phyloP scores from a whole-genome alignment of 2,797 vertebrate species.

The Spinus olivaceus region DNA sequence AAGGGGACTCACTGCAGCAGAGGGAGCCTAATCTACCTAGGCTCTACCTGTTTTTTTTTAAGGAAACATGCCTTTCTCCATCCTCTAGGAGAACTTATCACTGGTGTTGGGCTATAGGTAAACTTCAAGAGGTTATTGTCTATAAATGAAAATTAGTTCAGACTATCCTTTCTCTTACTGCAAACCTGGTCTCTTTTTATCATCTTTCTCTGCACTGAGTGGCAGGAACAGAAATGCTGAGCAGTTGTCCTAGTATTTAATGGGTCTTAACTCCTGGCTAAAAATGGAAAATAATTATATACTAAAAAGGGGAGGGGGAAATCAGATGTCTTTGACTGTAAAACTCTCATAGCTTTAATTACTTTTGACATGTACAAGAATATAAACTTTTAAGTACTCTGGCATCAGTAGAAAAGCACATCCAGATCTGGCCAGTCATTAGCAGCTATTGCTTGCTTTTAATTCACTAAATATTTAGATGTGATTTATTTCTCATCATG shows the following conservation, averaged over 20 bases:
- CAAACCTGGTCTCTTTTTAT: background rate
- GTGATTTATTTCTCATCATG: background rate
- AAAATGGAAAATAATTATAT: conserved; percentile 33
- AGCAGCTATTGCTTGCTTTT: background rate
- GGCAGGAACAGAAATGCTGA: background rate
- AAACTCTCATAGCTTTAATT: background rate
- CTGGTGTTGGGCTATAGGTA: background rate
- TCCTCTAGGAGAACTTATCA: background rate
- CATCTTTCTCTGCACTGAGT: background rate
- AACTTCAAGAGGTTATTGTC: background rate
- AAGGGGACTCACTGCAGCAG: background rate
- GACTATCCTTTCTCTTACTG: background rate
- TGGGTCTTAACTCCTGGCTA: background rate
- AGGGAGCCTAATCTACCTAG: background rate
- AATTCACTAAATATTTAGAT: background rate
- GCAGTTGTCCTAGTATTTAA: background rate
- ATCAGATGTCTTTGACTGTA: background rate
- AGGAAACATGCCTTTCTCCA: background rate
- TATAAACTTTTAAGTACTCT: background rate
- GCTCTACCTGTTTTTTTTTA: background rate
- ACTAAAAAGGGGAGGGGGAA: background rate
- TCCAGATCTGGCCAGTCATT: background rate
- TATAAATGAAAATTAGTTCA: background rate
- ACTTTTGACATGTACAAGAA: background rate
- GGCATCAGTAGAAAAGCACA: background rate